Conservation (phyloP, 2,888 invertebrate genomes). For the Sminthurinus aureus region DNA sequence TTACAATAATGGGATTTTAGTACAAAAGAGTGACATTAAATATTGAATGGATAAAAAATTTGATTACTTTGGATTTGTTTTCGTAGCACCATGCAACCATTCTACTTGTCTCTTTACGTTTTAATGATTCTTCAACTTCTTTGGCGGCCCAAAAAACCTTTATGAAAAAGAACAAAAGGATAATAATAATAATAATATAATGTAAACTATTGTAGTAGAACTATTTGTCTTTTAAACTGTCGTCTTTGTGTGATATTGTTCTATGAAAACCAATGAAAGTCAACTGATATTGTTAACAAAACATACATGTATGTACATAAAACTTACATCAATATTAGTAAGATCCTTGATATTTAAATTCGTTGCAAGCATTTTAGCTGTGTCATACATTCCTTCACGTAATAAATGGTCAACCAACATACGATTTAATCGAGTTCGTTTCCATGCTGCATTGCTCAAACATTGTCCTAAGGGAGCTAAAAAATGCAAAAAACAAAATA, state of each 20-base stretch:
- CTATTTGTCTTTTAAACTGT: background rate
- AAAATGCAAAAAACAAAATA: no score
- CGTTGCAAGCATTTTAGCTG: slow-evolving; percentile 86
- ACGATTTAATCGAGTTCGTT: slow-evolving; percentile 86
- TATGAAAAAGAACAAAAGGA: background rate
- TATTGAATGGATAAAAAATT: background rate
- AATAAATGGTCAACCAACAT: slow-evolving; percentile 97
- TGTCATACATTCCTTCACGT: slow-evolving; percentile 92
- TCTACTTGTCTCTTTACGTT: slow-evolving; percentile 77
- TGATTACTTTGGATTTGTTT: slow-evolving; percentile 83
- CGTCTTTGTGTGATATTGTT: background rate
- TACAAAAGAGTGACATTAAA: background rate
- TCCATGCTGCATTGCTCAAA: slow-evolving; percentile 73
- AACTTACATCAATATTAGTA: slow-evolving; percentile 76
- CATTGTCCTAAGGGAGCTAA: slow-evolving; percentile 64
- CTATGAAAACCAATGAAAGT: background rate
- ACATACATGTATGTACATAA: background rate
- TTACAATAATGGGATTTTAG: background rate
- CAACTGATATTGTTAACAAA: slow-evolving; percentile 2
- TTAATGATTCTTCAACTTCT: slow-evolving; percentile 81
- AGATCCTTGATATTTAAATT: slow-evolving; percentile 82
- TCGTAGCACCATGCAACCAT: slow-evolving; percentile 96
- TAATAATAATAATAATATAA: background rate
- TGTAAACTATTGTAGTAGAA: background rate
- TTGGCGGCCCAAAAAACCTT: slow-evolving; percentile 66